Base-by-base conservation (phyloP, 2,888 invertebrate genomes). In the Nasonia oneida region DNA sequence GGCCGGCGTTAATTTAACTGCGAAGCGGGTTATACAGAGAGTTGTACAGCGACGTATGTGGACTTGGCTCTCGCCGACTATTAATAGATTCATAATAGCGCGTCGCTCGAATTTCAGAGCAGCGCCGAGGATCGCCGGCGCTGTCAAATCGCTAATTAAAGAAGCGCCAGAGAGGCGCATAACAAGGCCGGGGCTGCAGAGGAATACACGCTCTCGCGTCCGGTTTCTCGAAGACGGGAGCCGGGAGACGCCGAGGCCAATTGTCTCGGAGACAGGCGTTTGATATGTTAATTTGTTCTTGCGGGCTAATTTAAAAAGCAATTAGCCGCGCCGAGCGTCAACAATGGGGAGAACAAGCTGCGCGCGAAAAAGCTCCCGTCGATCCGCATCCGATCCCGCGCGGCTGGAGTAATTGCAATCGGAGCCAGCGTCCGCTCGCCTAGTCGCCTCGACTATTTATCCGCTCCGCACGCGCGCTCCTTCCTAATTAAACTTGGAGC, bases 241-340 rank as follows among this genome's bases (percentile, higher is more conserved):
- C 29, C 29, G 29, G 86, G 10, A 47, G 39, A 50, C 33, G 29
- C 3, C 73, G 73, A 39, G 8, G 10, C 6, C 73, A 15, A 29
- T 29, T 29, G 29, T 29, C 29, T 29, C 29, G 0, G 29, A 29
- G 29, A 29, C 29, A 18, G 82, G 85, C 86, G 87, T 88, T 88
- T 86, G 88, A 87, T 89, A 89, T 89, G 90, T 89, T 90, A 90
- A 90, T 90, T 88, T 84, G 70, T 77, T 73, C 87, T 79, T 33
- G 86, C 37, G 37, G 88, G 88, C 88, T 90, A 88, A 90, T 90
- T 90, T 89, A 89, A 91, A 90, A 90, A 90, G 89, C 89, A 90
- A 91, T 90, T 90, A 91, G 88, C 88, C 88, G 57, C 73, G 77
- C 82, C 88, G 10, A 47, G 89, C 89, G 87, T 89, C 89, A 89